Percentiles rank a stretch among this genome's conserved stretches.
Evolutionary conservation across 2,797 vertebrate genomes (phyloP).

Genomic region (Hoplostethus atlanticus): DNA sequence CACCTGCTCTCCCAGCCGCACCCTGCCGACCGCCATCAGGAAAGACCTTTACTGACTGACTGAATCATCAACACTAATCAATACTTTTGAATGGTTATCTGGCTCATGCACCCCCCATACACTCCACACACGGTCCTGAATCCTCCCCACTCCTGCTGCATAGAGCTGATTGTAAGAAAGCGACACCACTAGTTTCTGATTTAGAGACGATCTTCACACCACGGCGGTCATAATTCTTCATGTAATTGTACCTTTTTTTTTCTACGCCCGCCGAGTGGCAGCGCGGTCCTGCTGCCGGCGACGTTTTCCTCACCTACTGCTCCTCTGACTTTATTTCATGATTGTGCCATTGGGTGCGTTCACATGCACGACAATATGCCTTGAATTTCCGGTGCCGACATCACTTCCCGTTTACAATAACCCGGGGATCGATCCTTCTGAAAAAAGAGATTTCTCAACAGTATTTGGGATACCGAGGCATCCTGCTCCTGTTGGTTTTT

Average conservation of each 20-base stretch:
- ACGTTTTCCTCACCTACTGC: background rate
- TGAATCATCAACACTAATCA: slow-evolving; percentile 1
- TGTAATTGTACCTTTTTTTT: background rate
- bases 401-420: slow-evolving; percentile 10
- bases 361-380: slow-evolving; percentile 26
- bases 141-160: background rate
- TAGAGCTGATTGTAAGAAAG: background rate
- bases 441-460: background rate
- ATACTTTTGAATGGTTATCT: slow-evolving; percentile 5
- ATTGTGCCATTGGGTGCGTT: slow-evolving; percentile 24
- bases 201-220: background rate
- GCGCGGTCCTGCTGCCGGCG: background rate
- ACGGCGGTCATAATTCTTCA: background rate
- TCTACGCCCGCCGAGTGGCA: slow-evolving; percentile 28
- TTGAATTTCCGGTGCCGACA: background rate
- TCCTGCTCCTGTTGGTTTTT: background rate
- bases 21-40: slow-evolving; percentile 80
- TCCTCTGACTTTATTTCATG: background rate
- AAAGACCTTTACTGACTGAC: slow-evolving; percentile 87
- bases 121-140: background rate
- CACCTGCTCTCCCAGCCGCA: slow-evolving; percentile 90
- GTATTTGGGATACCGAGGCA: slow-evolving; percentile 29
- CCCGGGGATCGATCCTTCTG: background rate
- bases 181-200: slow-evolving; percentile 20
- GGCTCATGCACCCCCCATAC: background rate